Percentiles rank a stretch among this genome's conserved stretches.
phyloP scores from a whole-genome alignment of 2,113 vertebrate genomes.

The Notechis scutatus region DNA sequence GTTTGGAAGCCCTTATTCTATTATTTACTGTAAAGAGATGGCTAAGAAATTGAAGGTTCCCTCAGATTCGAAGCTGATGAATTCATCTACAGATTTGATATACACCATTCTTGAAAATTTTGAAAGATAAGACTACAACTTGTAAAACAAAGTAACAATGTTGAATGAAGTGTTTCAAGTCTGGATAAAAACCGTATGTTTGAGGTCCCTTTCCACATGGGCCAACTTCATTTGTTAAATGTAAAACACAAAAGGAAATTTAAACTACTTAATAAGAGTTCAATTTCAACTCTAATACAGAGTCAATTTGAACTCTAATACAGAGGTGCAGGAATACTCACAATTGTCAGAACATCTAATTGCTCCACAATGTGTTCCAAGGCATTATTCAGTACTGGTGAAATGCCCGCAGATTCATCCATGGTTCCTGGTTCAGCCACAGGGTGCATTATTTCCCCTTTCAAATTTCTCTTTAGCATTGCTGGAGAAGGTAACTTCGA shows the following conservation, averaged over 20 bases:
- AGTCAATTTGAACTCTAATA: neutral
- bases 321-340: conserved; percentile 53
- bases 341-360: conserved; percentile 86
- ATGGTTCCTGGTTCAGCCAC: conserved; percentile 51
- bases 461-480: conserved; percentile 53
- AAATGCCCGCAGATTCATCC: conserved; percentile 61
- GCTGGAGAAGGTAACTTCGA: conserved; percentile 25
- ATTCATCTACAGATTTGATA: neutral
- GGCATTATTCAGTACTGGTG: conserved; percentile 66
- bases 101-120: neutral
- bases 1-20: neutral
- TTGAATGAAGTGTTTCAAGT: neutral
- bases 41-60: neutral
- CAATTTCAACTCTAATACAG: neutral
- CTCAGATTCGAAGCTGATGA: neutral
- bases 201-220: neutral
- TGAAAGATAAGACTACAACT: neutral
- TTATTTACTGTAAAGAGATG: neutral
- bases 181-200: neutral
- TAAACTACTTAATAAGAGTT: neutral
- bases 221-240: neutral
- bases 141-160: neutral
- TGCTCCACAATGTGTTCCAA: conserved; percentile 86
- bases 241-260: neutral
- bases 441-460: conserved; percentile 34